These are phyloP conservation scores for Oscheius sp. DNA, from an alignment of 2,888 invertebrate genomes.

Conservation along the genomic window DNA sequence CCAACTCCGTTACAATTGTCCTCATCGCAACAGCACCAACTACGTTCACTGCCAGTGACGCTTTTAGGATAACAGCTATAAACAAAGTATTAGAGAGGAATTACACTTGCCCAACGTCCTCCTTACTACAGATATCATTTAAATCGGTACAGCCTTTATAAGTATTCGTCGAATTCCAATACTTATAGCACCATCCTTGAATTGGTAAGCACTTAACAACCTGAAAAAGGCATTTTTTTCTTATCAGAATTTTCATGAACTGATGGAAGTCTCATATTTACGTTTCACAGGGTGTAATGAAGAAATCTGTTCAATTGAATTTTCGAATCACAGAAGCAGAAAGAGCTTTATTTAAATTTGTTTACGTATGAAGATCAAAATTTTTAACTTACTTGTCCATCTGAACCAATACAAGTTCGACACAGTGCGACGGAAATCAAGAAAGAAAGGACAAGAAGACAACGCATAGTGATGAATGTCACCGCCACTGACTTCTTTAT, in stretches of 20 bases:
- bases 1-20: constrained; percentile 2
- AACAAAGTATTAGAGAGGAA: background rate
- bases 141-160: constrained; percentile 42
- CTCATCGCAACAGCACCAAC: constrained; percentile 19
- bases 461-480: constrained; percentile 15
- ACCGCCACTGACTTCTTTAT: constrained; percentile 21
- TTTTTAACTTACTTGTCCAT: background rate
- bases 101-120: constrained; percentile 20
- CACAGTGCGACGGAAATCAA: background rate
- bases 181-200: constrained; percentile 43
- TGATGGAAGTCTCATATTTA: too few relatives aligned
- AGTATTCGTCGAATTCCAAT: constrained; percentile 28
- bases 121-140: constrained; percentile 35
- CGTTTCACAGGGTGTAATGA: too few relatives aligned
- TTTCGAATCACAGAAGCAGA: too few relatives aligned
- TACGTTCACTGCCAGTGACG: background rate
- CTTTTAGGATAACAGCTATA: constrained; percentile 8
- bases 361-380: too few relatives aligned
- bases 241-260: too few relatives aligned
- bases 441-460: background rate
- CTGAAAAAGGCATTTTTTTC: background rate
- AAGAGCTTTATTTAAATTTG: too few relatives aligned
- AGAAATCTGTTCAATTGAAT: too few relatives aligned
- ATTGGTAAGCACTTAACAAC: constrained; percentile 25
- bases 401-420: too few relatives aligned